Base-by-base conservation (phyloP, 2,113 vertebrate genomes). In the Chionodraco myersi region DNA sequence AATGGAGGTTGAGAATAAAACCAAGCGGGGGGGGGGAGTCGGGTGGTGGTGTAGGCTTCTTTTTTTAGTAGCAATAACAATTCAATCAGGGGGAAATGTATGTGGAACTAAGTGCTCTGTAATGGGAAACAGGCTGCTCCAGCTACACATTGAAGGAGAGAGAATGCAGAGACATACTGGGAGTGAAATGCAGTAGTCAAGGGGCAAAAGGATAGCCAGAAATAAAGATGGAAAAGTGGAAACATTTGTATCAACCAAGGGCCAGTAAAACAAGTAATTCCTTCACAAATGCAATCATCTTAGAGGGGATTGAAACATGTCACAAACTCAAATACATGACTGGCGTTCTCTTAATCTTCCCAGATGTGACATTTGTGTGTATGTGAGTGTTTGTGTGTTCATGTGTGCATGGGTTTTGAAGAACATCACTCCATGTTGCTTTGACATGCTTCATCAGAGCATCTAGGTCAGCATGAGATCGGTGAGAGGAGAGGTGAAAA, bases 101-200 rank as follows among this genome's bases (percentile, higher is more conserved):
- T 91, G 88, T 89, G 82, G 85, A 93, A 92, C 85, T 92, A 93
- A 94, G 89, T 90, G 87, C 79, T 89, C 83, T 82, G 89, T 91
- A 93, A 92, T 92, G 88, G 85, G 87, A 92, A 93, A 85, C 62
- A 75, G 63, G 57, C 72, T 69, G 67, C 70, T 72, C 47, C 77
- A 65, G 82, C 52, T 63, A 68, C 53, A 77, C 59, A 75, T 15
- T 30, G 60, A 67, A 72, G 54, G 51, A 77, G 47, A 62, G 67
- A 63, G 60, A 51, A 12, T 47, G 45, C 34, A 57, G 34, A 80
- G 73, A 59, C 12, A 36, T 54, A 59, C 14, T 10, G 30, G 48
- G 78, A 23, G 5, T 41, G 61, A 41, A 49, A 21, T 64, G 26
- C 23, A 10, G 26, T 26, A 47, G 53, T 44, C 11, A 54, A 26